Evolutionary conservation across 2,888 invertebrate genomes (phyloP), one percentile per base, ranked within the genome.

Genomic region (Ommatoiulus sabulosus): DNA sequence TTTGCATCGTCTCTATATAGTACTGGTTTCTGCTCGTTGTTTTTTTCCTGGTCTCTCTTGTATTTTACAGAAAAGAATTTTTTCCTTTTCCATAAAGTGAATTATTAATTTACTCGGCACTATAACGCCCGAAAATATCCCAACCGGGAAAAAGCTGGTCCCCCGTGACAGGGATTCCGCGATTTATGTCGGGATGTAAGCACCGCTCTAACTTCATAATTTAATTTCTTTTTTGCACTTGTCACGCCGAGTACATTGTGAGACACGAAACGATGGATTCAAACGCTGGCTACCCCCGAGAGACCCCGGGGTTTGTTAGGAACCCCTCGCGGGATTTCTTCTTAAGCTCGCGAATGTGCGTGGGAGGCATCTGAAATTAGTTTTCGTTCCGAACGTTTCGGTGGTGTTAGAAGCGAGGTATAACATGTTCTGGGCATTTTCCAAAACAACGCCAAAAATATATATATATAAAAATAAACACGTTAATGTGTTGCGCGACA

Each of bases 91-190:
- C 72, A 72, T 72, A 72, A 72, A 8, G 72, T 72, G 72, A 72
- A 72, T 72, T 72, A 72, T 72, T 72, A 72, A 72, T 72, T 72
- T 72, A 72, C 72, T 20, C 20, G 20, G 20, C n/a, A 4, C n/a
- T 17, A 10, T 63, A 63, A 63, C 63, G 63, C n/a, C 72, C 24
- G 72, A 24, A 72, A 72, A 72, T 72, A 72, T 72, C 72, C 72
- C 72, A 72, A 72, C 72, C n/a, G 72, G 72, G 63, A 20, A 72
- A 72, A 72, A n/a, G n/a, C 72, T 6, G 20, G 72, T 72, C 72
- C 72, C 63, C n/a, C n/a, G n/a, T 63, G 63, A 72, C 72, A 24
- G 72, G 72, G 72, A 72, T 72, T 72, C 72, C 72, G 20, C 72
- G 72, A 72, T 72, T 72, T 72, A 72, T 72, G 63, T 12, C 17